Conservation (phyloP, 2,797 vertebrate genomes). For the Sebastiscus albofasciatus region DNA sequence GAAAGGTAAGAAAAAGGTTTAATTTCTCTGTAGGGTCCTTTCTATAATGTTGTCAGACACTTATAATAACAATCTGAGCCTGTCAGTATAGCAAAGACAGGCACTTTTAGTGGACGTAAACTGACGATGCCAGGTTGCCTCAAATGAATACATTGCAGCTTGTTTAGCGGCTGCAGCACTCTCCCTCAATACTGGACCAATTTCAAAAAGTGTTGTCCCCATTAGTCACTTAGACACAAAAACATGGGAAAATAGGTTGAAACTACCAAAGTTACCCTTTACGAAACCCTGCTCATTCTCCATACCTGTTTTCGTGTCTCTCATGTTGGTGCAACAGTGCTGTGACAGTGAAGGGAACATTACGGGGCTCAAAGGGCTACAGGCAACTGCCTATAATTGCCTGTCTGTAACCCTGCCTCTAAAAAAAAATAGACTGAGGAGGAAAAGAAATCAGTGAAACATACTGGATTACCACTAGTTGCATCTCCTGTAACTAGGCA, state of each 20-base stretch:
- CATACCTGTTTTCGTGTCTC: constrained; percentile 10
- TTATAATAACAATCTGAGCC: too few relatives aligned
- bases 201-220: too few relatives aligned
- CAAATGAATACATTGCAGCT: too few relatives aligned
- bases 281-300: not conserved
- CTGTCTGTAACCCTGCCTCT: constrained; percentile 18
- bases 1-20: too few relatives aligned
- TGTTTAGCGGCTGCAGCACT: too few relatives aligned
- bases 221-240: too few relatives aligned
- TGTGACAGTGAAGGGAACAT: constrained; percentile 37
- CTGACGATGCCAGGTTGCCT: too few relatives aligned
- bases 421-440: not conserved
- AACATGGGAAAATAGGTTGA: not conserved
- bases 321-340: constrained; percentile 1
- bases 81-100: too few relatives aligned
- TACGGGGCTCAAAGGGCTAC: constrained; percentile 28
- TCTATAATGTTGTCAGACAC: too few relatives aligned
- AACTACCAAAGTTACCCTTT: not conserved
- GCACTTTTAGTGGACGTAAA: too few relatives aligned
- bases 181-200: too few relatives aligned
- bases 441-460: not conserved
- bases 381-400: constrained; percentile 53
- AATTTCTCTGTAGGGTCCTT: too few relatives aligned
- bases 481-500: not conserved
- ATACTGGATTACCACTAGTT: constrained; percentile 1